phyloP scores from a whole-genome alignment of 2,797 vertebrate species.

The Macropus fuliginosus region DNA sequence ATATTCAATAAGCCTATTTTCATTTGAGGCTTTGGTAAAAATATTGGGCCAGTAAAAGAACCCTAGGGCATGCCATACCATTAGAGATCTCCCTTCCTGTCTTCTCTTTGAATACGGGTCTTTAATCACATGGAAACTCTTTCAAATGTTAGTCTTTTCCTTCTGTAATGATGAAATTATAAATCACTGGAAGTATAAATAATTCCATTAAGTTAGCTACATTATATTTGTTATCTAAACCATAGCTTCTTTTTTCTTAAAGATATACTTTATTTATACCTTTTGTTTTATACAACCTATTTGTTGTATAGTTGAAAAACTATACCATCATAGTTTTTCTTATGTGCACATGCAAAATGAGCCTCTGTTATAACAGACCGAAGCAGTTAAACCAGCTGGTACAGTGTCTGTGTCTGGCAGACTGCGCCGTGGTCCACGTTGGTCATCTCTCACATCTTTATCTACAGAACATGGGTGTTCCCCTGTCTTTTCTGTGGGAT shows the following conservation, averaged over 20 bases:
- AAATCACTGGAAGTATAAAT: background rate
- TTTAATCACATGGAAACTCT: background rate
- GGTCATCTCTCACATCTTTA: background rate
- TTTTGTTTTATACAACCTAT: background rate
- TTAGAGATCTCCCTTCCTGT: background rate
- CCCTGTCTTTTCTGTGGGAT: background rate
- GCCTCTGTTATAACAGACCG: background rate
- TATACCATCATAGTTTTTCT: background rate
- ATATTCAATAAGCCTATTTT: slow-evolving; percentile 29
- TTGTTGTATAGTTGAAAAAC: too few species aligned
- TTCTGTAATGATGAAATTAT: background rate
- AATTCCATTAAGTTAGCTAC: background rate
- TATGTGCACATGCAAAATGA: background rate
- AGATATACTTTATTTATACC: background rate
- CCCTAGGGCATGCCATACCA: background rate
- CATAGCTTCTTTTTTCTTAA: background rate
- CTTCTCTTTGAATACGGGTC: background rate
- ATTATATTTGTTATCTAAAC: background rate
- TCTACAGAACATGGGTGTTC: background rate
- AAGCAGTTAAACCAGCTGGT: background rate
- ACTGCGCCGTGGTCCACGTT: background rate
- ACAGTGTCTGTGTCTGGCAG: background rate
- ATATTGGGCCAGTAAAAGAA: background rate
- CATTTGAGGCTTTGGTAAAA: background rate
- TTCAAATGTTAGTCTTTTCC: background rate